Conservation (phyloP, 2,113 vertebrate species). For the Cisticola juncidis region DNA sequence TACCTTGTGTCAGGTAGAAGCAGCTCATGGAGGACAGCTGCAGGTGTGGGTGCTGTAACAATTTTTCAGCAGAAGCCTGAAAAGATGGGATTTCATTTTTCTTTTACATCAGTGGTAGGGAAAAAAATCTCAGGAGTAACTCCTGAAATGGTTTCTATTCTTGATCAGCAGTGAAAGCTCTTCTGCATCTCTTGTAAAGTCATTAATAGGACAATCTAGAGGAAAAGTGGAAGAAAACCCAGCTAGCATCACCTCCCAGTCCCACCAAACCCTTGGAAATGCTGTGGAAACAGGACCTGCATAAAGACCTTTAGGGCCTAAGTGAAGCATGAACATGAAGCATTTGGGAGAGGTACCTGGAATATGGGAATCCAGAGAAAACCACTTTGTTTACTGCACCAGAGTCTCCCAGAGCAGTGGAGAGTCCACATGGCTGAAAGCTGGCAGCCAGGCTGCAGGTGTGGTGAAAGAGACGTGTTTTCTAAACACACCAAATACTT, state of each 20-base stretch:
- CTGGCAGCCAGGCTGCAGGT: slow-evolving; percentile 42
- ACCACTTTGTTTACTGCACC: background rate
- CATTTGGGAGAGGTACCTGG: background rate
- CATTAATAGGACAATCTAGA: background rate
- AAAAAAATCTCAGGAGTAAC: background rate
- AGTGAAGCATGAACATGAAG: background rate
- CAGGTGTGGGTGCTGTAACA: background rate
- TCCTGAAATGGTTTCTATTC: background rate
- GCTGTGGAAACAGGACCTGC: background rate
- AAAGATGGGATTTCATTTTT: background rate
- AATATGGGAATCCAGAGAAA: background rate
- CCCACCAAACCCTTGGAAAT: background rate
- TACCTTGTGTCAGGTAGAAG: background rate
- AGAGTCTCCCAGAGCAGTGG: background rate
- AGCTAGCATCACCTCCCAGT: background rate
- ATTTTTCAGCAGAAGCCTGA: background rate
- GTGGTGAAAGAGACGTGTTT: slow-evolving; percentile 27
- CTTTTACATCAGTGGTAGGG: background rate
- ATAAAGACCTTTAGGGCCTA: background rate
- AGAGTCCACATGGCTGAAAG: slow-evolving; percentile 18
- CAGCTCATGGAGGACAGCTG: background rate
- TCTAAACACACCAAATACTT: slow-evolving; percentile 37
- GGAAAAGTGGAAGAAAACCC: background rate
- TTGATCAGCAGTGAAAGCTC: background rate
- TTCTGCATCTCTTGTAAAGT: background rate